Conservation (phyloP, 2,888 invertebrate species). For the Thereva unica region DNA sequence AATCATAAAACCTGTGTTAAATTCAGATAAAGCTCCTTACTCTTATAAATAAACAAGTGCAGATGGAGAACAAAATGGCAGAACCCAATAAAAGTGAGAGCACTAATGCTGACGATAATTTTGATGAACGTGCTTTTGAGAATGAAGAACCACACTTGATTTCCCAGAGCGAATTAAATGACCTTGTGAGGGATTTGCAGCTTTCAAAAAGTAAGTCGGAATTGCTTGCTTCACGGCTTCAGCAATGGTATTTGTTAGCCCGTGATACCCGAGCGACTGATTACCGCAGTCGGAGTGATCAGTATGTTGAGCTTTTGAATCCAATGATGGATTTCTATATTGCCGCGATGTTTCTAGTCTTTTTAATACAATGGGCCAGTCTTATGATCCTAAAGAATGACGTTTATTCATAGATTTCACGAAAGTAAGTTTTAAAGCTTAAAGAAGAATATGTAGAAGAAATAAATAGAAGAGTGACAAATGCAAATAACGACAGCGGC, state of each 20-base stretch:
- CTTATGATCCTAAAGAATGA: constrained; percentile 40
- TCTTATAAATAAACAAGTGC: neutral
- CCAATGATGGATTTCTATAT: neutral
- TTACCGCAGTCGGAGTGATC: neutral
- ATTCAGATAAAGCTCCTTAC: neutral
- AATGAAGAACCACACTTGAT: neutral
- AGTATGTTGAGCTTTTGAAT: neutral
- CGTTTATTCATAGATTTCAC: constrained; percentile 46
- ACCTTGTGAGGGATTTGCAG: constrained; percentile 3
- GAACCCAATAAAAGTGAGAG: neutral
- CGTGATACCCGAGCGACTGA: no score
- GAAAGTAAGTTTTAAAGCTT: constrained; percentile 43
- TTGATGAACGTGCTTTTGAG: no score
- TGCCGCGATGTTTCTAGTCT: constrained; percentile 27
- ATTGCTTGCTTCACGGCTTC: neutral
- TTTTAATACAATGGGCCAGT: constrained; percentile 35
- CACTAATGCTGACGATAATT: neutral
- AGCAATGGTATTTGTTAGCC: no score
- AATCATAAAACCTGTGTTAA: neutral
- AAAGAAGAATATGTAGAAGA: no score
- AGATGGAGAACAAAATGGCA: neutral
- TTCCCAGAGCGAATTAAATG: constrained; percentile 4
- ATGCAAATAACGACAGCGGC: no score
- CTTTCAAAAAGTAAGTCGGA: constrained; percentile 5
- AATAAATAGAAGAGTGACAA: no score